Conservation (phyloP, 2,797 vertebrate species). For the Echiichthys vipera region DNA sequence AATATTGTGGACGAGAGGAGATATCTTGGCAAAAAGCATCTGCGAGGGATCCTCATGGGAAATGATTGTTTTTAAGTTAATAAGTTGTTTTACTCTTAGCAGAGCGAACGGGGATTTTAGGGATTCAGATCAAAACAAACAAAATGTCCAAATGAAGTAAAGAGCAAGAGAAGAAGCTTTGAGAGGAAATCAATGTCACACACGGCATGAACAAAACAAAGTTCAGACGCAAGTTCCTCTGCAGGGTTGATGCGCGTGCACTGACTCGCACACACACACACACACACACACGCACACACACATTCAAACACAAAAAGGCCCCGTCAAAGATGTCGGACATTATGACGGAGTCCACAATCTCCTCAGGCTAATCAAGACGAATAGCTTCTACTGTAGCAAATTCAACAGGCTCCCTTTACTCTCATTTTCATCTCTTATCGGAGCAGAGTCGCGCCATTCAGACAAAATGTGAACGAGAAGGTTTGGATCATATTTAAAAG, state of each 20-base stretch:
- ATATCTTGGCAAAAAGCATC: constrained; percentile 63
- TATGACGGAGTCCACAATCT: constrained; percentile 43
- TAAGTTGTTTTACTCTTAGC: constrained; percentile 76
- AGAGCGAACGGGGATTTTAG: constrained; percentile 70
- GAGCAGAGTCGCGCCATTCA: constrained; percentile 35
- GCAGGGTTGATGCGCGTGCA: constrained; percentile 33
- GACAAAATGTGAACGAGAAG: constrained; percentile 57
- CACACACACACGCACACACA: constrained; percentile 6
- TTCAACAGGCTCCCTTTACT: constrained; percentile 54
- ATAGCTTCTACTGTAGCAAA: constrained; percentile 61
- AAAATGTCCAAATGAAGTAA: constrained; percentile 74
- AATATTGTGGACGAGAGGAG: constrained; percentile 68
- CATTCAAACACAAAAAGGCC: constrained; percentile 23
- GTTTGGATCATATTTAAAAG: constrained; percentile 68
- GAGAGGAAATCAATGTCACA: constrained; percentile 63
- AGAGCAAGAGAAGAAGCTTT: constrained; percentile 52
- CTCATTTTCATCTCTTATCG: constrained; percentile 65
- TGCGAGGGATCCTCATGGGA: constrained; percentile 67
- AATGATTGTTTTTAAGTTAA: constrained; percentile 81
- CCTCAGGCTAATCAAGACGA: constrained; percentile 60
- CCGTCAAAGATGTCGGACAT: constrained; percentile 42
- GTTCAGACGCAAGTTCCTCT: constrained; percentile 41
- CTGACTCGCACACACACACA: background rate
- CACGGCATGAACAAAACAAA: constrained; percentile 51
- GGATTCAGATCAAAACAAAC: constrained; percentile 76